Conservation (phyloP, 2,113 vertebrate species). For the Todiramphus chloris region DNA sequence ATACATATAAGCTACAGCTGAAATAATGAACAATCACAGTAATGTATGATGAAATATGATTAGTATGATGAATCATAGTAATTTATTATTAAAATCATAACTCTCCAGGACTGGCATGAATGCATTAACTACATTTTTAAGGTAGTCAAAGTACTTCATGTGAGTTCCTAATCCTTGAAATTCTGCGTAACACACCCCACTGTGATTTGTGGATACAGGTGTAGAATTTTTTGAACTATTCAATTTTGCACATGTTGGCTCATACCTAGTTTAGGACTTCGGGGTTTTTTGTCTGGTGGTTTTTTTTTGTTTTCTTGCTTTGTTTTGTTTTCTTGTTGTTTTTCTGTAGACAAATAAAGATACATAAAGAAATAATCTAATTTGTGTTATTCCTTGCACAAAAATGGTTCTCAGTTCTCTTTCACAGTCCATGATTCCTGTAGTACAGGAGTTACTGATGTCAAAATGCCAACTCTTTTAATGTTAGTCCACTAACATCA, state of each 20-base stretch:
- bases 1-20: neutral
- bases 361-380: neutral
- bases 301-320: fast-evolving
- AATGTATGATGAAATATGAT: neutral
- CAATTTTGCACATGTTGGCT: neutral
- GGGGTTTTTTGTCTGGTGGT: neutral
- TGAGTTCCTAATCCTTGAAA: neutral
- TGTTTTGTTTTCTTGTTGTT: too few relatives aligned
- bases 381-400: neutral
- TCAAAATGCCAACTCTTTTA: neutral
- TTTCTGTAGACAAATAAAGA: neutral
- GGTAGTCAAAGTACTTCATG: neutral
- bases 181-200: neutral
- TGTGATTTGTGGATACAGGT: neutral
- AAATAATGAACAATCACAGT: slow-evolving; percentile 40
- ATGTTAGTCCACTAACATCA: neutral
- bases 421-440: neutral
- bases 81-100: slow-evolving; percentile 13
- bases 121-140: neutral
- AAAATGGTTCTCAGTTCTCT: neutral
- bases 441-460: neutral
- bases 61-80: neutral
- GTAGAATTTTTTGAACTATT: neutral
- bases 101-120: neutral
- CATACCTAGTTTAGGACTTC: neutral